Percentiles rank a stretch among this genome's conserved stretches.
Evolutionary conservation across 2,797 vertebrate genomes (phyloP).

Genomic region (Cossypha caffra): DNA sequence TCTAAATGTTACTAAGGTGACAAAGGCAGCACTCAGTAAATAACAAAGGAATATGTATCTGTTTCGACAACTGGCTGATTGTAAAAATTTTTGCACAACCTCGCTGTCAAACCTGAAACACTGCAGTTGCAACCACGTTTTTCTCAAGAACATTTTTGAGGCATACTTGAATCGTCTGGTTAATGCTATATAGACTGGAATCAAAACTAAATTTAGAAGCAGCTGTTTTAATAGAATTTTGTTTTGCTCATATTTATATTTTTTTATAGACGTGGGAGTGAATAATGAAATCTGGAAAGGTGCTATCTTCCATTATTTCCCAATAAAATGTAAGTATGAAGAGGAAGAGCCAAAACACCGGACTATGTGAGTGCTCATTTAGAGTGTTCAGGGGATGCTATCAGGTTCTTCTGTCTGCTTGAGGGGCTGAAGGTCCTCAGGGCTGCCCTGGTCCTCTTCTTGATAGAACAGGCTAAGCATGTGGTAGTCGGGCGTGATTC

Average conservation of each 20-base stretch:
- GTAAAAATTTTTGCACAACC: neutral
- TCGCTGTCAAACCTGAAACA: neutral
- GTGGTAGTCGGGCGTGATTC: neutral
- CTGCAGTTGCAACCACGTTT: neutral
- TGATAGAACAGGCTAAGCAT: neutral
- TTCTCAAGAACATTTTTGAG: neutral
- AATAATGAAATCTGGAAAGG: neutral
- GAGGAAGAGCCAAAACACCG: neutral
- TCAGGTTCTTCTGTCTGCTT: neutral
- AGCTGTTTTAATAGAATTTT: neutral
- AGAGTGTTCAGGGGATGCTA: neutral
- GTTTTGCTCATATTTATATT: neutral
- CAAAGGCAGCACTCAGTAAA: neutral
- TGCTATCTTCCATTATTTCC: neutral
- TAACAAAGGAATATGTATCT: neutral
- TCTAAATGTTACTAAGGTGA: neutral
- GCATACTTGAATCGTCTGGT: neutral
- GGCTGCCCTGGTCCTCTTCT: neutral
- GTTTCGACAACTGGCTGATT: neutral
- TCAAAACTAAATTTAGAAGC: neutral
- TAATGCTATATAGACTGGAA: neutral
- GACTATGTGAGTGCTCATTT: neutral
- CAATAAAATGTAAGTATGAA: neutral
- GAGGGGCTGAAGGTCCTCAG: neutral
- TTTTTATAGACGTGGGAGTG: neutral